Percentiles rank a stretch among this genome's conserved stretches.
These are phyloP conservation scores for Centrocercus urophasianus DNA, from an alignment of 2,113 vertebrate genomes.

Conservation along the genomic window DNA sequence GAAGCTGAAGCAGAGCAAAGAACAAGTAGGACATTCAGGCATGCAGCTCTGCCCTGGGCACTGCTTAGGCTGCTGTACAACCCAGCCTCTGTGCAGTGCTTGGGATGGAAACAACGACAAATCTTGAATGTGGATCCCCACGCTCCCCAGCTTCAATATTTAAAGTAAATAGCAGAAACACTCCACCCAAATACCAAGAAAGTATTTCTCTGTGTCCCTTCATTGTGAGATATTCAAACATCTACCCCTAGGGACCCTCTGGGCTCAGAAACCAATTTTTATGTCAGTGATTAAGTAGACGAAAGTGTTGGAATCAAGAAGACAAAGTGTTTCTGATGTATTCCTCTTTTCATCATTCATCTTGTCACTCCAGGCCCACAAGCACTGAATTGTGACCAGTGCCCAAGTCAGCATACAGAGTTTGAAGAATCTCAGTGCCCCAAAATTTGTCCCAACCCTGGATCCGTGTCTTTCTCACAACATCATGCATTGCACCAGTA, in stretches of 20 bases:
- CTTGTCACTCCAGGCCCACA: background rate
- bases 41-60: background rate
- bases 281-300: background rate
- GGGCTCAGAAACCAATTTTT: background rate
- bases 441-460: background rate
- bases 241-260: background rate
- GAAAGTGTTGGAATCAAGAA: background rate
- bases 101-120: background rate
- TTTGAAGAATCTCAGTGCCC: background rate
- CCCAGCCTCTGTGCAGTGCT: background rate
- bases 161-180: background rate
- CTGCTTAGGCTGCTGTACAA: background rate
- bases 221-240: background rate
- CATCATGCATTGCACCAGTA: background rate
- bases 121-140: background rate
- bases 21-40: background rate
- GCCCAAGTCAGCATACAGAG: background rate
- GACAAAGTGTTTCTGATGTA: background rate
- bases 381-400: background rate
- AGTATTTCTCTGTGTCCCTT: background rate
- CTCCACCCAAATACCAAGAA: background rate
- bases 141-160: background rate
- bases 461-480: background rate
- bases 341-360: background rate
- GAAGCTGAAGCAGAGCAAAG: background rate